A percentile compares a stretch with the other conserved stretches of the same genome.
Conservation (phyloP, 2,797 vertebrate species). For the Hemitrygon akajei region DNA sequence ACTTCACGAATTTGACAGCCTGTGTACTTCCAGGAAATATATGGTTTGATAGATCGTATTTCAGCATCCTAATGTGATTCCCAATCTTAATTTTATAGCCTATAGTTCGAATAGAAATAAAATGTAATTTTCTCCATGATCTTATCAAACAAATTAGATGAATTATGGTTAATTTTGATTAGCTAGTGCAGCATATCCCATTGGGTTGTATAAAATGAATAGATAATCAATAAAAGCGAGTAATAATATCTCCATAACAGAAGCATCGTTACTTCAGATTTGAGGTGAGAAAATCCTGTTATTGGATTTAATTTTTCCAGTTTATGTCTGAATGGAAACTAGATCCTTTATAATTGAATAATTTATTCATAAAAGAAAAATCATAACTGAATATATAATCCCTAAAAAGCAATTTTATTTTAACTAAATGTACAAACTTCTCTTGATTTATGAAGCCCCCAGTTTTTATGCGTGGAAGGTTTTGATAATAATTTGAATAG, state of each 20-base stretch:
- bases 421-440: constrained; percentile 10
- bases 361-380: constrained; percentile 28
- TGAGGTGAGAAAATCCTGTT: not conserved
- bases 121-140: not conserved
- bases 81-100: not conserved
- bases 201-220: not conserved
- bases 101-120: not conserved
- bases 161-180: not conserved
- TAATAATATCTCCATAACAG: not conserved
- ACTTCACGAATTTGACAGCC: not conserved
- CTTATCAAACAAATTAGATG: not conserved
- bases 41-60: not conserved
- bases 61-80: not conserved
- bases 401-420: not conserved
- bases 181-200: not conserved
- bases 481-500: not conserved
- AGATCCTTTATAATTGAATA: not conserved
- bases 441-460: not conserved
- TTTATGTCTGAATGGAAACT: not conserved
- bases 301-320: not conserved
- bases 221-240: not conserved
- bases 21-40: not conserved
- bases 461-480: not conserved
- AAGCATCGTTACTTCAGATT: not conserved
- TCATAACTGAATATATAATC: not conserved